Evolutionary conservation across 1,140 invertebrate genomes (phyloP).

Genomic region (Halesus radiatus): DNA sequence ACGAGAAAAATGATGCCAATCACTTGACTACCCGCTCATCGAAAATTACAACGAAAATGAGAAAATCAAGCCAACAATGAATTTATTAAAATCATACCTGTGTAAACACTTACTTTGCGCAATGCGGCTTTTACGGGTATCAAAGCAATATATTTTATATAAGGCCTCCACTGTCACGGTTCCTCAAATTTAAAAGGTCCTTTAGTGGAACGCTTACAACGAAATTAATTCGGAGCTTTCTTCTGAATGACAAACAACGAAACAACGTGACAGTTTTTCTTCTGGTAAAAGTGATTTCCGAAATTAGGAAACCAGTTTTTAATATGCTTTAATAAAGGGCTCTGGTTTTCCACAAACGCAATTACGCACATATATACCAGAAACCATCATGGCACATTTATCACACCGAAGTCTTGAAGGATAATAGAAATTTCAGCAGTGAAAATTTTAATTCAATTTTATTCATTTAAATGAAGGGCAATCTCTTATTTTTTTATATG

Average conservation of each 20-base stretch:
- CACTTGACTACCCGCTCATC: neutral
- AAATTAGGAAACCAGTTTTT: too few species aligned
- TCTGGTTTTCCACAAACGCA: too few species aligned
- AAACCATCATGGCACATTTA: too few species aligned
- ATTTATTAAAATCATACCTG: conserved; percentile 25
- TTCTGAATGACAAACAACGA: conserved; percentile 3
- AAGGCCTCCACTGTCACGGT: neutral
- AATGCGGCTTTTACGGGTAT: neutral
- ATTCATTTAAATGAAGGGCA: neutral
- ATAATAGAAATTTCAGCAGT: too few species aligned
- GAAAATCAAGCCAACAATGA: conserved; percentile 2
- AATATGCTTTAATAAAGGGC: too few species aligned
- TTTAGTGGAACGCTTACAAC: conserved; percentile 25
- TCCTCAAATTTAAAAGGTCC: conserved; percentile 4
- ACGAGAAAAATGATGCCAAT: neutral
- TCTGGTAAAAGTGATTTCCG: neutral
- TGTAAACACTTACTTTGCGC: conserved; percentile 4
- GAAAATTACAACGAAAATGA: neutral
- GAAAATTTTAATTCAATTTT: neutral
- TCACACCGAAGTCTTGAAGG: too few species aligned
- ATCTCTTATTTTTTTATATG: too few species aligned
- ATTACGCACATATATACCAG: too few species aligned
- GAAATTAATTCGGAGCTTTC: conserved; percentile 19
- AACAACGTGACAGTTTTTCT: conserved; percentile 2
- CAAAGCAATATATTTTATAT: conserved; percentile 10